Evolutionary conservation across 1,140 invertebrate genomes (phyloP).

Genomic region (Eriocheir sinensis): DNA sequence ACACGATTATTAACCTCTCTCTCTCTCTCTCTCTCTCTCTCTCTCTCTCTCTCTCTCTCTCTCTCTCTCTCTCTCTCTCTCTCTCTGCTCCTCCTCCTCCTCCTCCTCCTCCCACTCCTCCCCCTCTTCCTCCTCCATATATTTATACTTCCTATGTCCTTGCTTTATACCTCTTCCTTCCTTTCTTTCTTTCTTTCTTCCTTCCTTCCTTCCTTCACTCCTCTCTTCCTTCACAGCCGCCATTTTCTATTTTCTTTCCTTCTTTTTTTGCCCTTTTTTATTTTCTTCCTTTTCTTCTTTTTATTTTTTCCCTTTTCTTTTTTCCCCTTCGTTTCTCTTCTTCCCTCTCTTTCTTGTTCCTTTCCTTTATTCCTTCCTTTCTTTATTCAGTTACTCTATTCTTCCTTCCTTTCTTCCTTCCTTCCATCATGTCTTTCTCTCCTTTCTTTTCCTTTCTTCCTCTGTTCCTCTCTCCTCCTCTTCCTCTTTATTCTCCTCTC

Average conservation of each 20-base stretch:
- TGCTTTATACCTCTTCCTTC: neutral
- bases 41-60: constrained; percentile 27
- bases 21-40: constrained; percentile 9
- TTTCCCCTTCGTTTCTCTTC: no score
- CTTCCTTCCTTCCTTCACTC: neutral
- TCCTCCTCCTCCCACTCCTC: neutral
- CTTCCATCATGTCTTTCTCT: neutral
- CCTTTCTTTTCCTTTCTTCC: neutral
- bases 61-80: neutral
- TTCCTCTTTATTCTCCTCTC: neutral
- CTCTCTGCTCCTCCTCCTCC: neutral
- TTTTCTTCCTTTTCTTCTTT: neutral
- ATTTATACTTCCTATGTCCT: neutral
- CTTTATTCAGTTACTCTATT: neutral
- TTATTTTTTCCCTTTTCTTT: neutral
- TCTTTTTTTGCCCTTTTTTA: neutral
- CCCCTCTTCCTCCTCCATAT: neutral
- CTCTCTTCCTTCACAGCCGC: neutral
- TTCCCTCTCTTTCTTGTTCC: no score
- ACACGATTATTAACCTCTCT: no score
- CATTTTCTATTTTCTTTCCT: neutral
- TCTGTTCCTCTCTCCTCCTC: neutral
- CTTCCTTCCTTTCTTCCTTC: neutral
- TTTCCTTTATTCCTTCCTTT: neutral
- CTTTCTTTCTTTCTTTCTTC: neutral